Evolutionary conservation across 2,888 invertebrate genomes (phyloP).

Genomic region (Erynnis tages): DNA sequence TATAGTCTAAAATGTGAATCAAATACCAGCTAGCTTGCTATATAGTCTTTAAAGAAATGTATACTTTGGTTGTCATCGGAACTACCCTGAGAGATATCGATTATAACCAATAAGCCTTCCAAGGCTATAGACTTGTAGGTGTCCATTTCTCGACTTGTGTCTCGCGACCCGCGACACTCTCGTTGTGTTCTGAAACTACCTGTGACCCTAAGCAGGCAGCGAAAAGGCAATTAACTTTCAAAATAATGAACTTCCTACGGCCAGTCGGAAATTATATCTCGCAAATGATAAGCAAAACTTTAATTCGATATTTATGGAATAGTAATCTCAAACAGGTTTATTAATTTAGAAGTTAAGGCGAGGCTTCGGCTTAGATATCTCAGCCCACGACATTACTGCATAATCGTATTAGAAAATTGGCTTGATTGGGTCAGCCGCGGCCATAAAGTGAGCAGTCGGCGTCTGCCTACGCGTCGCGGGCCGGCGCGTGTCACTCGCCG

Average conservation of each 20-base stretch:
- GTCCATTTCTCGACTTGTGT: too few relatives aligned
- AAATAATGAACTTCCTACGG: neutral
- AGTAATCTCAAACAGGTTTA: constrained; percentile 3
- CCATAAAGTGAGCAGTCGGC: constrained; percentile 2
- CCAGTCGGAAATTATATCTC: neutral
- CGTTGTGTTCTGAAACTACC: too few relatives aligned
- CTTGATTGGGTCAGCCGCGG: constrained; percentile 17
- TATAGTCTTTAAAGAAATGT: too few relatives aligned
- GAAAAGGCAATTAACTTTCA: too few relatives aligned
- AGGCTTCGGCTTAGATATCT: constrained; percentile 6
- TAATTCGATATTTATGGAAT: constrained; percentile 7
- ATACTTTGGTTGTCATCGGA: too few relatives aligned
- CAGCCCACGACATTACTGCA: constrained; percentile 10
- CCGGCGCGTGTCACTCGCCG: constrained; percentile 62
- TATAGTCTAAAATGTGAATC: neutral
- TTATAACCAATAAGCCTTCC: too few relatives aligned
- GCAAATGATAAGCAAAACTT: neutral
- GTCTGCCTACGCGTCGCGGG: constrained; percentile 15
- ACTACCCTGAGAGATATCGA: too few relatives aligned
- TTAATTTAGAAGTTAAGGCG: constrained; percentile 7
- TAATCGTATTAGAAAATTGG: constrained; percentile 29
- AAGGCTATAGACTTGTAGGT: too few relatives aligned
- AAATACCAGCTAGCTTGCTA: too few relatives aligned
- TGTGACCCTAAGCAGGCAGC: too few relatives aligned
- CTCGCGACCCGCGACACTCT: too few relatives aligned